A percentile compares a stretch with the other conserved stretches of the same genome.
Evolutionary conservation across 2,888 invertebrate species (phyloP).

Genomic region (Lordiphosa andalusiaca): DNA sequence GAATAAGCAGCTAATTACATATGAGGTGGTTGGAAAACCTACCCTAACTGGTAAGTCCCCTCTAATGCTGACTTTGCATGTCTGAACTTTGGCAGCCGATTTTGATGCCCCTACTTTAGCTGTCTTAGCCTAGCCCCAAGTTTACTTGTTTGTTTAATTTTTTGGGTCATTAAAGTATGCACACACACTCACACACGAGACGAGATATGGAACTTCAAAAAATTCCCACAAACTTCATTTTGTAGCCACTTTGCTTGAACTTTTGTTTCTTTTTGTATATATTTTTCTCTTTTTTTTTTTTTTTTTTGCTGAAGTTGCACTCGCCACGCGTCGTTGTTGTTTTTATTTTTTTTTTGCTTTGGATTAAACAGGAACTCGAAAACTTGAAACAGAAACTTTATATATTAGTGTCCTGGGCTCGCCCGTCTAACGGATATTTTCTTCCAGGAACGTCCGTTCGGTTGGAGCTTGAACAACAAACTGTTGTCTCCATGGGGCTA

Average conservation of each 20-base stretch:
- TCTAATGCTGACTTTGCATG: conserved; percentile 39
- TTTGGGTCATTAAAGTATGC: conserved; percentile 37
- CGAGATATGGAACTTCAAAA: conserved; percentile 4
- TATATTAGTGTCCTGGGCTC: conserved; percentile 4
- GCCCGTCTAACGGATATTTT: conserved; percentile 21
- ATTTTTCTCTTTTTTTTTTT: conserved; percentile 2
- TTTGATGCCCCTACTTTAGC: conserved; percentile 8
- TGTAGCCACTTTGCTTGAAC: conserved; percentile 25
- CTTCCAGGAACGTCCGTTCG: conserved; percentile 61
- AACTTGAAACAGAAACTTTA: conserved; percentile 10
- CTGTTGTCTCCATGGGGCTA: conserved; percentile 70
- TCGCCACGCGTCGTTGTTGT: conserved; percentile 11
- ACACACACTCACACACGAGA: conserved; percentile 37
- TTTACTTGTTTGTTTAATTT: conserved; percentile 35
- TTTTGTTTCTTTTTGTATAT: conserved; percentile 9
- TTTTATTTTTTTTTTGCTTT: too few species aligned
- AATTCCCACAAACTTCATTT: conserved; percentile 44
- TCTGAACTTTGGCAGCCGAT: conserved; percentile 15
- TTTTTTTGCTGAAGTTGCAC: conserved; percentile 17
- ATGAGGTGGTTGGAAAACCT: not conserved
- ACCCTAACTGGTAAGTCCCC: not conserved
- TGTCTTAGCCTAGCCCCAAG: conserved; percentile 5
- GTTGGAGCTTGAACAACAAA: conserved; percentile 79
- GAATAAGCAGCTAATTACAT: not conserved
- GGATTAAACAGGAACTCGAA: conserved; percentile 21